Conservation (phyloP, 2,113 vertebrate species). For the Rhipidura dahli region DNA sequence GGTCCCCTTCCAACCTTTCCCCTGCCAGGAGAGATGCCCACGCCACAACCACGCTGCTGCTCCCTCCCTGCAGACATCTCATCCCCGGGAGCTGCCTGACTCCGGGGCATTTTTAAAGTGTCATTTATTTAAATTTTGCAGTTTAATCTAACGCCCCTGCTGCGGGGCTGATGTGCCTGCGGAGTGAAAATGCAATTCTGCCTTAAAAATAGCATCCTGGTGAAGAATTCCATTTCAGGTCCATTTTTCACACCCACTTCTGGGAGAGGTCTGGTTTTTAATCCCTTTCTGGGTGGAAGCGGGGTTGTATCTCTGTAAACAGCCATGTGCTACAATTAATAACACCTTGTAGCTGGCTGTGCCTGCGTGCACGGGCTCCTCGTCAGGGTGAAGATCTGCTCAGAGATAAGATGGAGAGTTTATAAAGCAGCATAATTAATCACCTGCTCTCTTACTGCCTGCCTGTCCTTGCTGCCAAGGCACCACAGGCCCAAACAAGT, state of each 20-base stretch:
- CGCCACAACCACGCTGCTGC: rapidly evolving
- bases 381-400: background rate
- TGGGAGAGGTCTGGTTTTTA: background rate
- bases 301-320: background rate
- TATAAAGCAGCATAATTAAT: constrained; percentile 8
- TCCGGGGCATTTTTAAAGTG: background rate
- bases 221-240: background rate
- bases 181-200: background rate
- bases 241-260: background rate
- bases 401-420: background rate
- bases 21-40: background rate
- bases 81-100: background rate
- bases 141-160: background rate
- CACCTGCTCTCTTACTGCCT: background rate
- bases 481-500: background rate
- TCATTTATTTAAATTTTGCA: background rate
- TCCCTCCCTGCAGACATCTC: background rate
- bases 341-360: background rate
- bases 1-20: background rate
- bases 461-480: background rate
- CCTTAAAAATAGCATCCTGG: background rate
- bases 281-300: background rate
- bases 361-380: background rate
- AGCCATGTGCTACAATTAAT: background rate
- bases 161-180: background rate